Evolutionary conservation across 2,113 vertebrate species (phyloP), one percentile per base, ranked within the genome.

Genomic region (Oreochromis aureus): DNA sequence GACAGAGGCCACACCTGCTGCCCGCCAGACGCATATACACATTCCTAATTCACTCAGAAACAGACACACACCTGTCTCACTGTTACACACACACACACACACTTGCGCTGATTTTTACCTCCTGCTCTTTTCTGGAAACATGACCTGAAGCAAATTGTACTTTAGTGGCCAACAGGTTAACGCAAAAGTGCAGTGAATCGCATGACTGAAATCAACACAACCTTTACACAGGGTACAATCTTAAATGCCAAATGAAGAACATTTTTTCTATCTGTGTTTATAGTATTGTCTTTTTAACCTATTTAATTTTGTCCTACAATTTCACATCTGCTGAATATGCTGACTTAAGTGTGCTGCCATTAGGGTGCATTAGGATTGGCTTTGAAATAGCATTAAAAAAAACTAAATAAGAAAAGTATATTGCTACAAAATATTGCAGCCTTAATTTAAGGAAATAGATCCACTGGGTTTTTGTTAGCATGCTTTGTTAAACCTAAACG

Each of bases 1-100:
- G 89, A 89, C 27, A 66, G 86, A 91, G 80, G 90, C 89, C 89
- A 87, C 95, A 95, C 93, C 94, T 95, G 94, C 92, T 89, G 84
- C 78, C 82, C 27, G 30, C 66, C 83, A 44, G 19, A 11, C 10
- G 36, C 63, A 59, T 48, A 69, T 19, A 39, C 24, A 41, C 86
- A 82, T 16, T 80, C 82, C 76, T 59, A 39, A 85, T 69, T 87
- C 61, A 71, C 85, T 24, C 79, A 48, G 86, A 78, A 86, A 87
- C 24, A 48, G 36, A 71, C 73, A 78, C 54, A 41, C 46, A 59
- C 11, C 78, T 78, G 46, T 89, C 53, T 15, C 82, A 81, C 39
- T 82, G 16, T 81, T 78, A 61, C 84, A 84, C 18, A 66, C 84
- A 84, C 18, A 66, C 84, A 84, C 84, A 84, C 56, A 78, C 78